Conservation (phyloP, 2,113 vertebrate species). For the Chaetura pelagica region DNA sequence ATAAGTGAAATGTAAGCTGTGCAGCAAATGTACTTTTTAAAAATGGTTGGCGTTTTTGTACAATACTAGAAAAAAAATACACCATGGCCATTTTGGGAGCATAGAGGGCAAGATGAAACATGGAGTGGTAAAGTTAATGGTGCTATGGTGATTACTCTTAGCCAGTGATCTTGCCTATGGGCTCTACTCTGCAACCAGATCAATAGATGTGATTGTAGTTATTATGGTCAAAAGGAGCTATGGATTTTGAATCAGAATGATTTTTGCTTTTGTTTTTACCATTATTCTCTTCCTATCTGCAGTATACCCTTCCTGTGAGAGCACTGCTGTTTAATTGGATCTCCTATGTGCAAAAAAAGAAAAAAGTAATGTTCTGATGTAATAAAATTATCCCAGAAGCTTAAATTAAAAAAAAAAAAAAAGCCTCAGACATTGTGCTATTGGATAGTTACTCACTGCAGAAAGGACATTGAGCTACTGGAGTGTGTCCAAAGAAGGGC, state of each 20-base stretch:
- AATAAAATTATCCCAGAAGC: neutral
- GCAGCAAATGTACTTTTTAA: neutral
- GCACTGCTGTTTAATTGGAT: neutral
- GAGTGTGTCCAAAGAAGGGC: too few species aligned
- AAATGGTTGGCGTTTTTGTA: neutral
- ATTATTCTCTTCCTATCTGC: neutral
- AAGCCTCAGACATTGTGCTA: neutral
- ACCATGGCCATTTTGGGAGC: neutral
- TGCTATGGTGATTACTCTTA: neutral
- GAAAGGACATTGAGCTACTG: too few species aligned
- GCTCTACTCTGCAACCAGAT: conserved; percentile 4
- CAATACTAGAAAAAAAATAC: neutral
- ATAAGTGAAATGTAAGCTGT: conserved; percentile 54
- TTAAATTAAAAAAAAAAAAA: neutral
- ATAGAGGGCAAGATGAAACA: neutral
- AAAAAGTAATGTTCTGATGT: neutral
- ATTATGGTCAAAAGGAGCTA: conserved; percentile 17
- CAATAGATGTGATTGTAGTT: conserved; percentile 6
- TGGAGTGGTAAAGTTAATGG: neutral
- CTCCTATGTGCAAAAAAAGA: neutral
- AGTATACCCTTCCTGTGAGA: rapidly evolving
- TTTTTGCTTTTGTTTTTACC: conserved; percentile 39
- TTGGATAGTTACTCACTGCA: neutral
- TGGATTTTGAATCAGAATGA: conserved; percentile 48
- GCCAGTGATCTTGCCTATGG: neutral